Evolutionary conservation across 2,797 vertebrate genomes (phyloP), one percentile per base, ranked within the genome.

Genomic region (Xyrichtys novacula): DNA sequence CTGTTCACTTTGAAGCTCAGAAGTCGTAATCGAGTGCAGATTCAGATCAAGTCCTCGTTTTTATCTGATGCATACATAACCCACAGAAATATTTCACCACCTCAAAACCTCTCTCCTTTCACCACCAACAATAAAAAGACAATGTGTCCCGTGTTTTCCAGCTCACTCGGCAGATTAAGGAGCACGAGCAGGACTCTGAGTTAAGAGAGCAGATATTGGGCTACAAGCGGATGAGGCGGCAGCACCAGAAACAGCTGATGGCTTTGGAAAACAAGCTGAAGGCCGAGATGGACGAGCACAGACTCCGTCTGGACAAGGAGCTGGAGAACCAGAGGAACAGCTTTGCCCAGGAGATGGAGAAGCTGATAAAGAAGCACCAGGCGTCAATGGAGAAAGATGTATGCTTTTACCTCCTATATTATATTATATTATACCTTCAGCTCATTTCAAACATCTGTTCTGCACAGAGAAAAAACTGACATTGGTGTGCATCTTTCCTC

Each of bases 91-190:
- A 19, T 60, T 11, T 6, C 40, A 20, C 1, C n/a, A n/a, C 19
- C 16, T 66, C 11, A 29, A 12, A 42, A 28, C 11, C n/a, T 12
- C 6, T n/a, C 11, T 57, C 17, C 6, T 44, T 46, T 2, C 29
- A 17, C 10, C 7, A 5, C 16, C 54, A 50, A 11, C 14, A 40
- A 22, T 31, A 20, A 54, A 14, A 77, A 56, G 12, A 46, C 3
- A 36, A 42, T 52, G 1, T 85, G 58, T 58, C 0, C 48, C 68
- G 14, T 65, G 4, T 72, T 72, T 73, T 8, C 42, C 91, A 99
- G 98, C 97, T 99, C 85, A 99, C 98, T 25, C 96, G 98, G 78
- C 98, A 99, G 90, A 98, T 99, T 83, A 98, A 99, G 90, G 98
- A 99, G 78, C 98, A 99, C 1, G 98, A 99, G 79, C 98, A 99